Evolutionary conservation across 2,113 vertebrate genomes (phyloP).

Genomic region (Mobula hypostoma): DNA sequence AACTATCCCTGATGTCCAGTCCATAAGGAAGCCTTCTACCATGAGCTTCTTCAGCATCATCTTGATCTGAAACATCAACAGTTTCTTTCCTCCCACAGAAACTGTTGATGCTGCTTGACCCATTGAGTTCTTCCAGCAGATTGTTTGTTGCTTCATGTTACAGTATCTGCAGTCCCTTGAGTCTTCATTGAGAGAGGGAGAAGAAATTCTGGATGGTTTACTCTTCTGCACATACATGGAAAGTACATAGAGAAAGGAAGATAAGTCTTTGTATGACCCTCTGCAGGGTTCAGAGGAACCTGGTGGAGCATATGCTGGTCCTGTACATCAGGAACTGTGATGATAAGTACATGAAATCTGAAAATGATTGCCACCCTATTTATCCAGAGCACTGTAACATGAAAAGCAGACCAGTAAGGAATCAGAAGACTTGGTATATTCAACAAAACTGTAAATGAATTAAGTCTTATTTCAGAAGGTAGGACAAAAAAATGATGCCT

Average conservation of each 20-base stretch:
- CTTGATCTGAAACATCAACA: too few relatives aligned
- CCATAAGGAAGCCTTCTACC: background rate
- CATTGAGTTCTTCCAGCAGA: too few relatives aligned
- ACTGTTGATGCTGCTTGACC: too few relatives aligned
- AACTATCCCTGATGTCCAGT: too few relatives aligned
- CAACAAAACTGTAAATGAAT: too few relatives aligned
- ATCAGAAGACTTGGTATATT: too few relatives aligned
- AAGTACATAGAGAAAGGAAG: background rate
- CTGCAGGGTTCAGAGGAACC: background rate
- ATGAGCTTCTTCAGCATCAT: background rate
- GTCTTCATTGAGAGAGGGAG: background rate
- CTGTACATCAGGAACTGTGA: background rate
- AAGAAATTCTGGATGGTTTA: background rate
- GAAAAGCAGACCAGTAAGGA: background rate
- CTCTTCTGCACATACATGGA: background rate
- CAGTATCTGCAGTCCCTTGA: too few relatives aligned
- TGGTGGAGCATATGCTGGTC: background rate
- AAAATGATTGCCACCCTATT: background rate
- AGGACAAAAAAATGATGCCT: background rate
- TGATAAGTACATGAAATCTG: background rate
- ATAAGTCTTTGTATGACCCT: background rate
- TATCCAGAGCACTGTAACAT: background rate
- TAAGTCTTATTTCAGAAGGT: background rate
- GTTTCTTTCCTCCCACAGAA: too few relatives aligned
- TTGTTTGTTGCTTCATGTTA: too few relatives aligned